Conservation (phyloP, 2,797 vertebrate genomes). For the Thalassophryne amazonica region DNA sequence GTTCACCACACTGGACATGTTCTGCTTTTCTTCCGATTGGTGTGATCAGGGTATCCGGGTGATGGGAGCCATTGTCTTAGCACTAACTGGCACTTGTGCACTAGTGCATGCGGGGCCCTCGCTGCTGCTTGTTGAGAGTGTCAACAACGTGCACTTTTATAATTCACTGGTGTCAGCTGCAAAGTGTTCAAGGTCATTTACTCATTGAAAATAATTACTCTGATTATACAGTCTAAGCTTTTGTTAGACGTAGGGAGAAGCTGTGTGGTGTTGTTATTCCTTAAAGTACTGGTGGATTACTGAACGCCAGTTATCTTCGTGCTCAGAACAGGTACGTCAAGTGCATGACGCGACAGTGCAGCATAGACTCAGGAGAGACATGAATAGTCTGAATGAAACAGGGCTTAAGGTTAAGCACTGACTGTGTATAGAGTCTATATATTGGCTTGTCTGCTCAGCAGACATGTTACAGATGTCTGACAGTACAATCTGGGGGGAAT, state of each 20-base stretch:
- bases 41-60: slow-evolving; percentile 25
- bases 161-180: slow-evolving; percentile 63
- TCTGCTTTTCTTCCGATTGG: slow-evolving; percentile 7
- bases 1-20: slow-evolving; percentile 11
- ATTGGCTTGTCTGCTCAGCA: slow-evolving; percentile 25
- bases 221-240: slow-evolving; percentile 31
- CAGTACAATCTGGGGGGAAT: slow-evolving; percentile 54
- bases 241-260: slow-evolving; percentile 16
- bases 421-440: slow-evolving; percentile 13
- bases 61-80: slow-evolving; percentile 46
- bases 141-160: slow-evolving; percentile 71
- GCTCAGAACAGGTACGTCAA: slow-evolving; percentile 11
- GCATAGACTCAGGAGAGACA: slow-evolving; percentile 6
- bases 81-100: slow-evolving; percentile 74
- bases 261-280: slow-evolving; percentile 13
- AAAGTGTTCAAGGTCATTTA: slow-evolving; percentile 70
- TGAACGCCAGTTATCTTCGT: slow-evolving; percentile 1
- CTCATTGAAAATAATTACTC: slow-evolving; percentile 34
- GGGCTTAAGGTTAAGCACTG: slow-evolving; percentile 23
- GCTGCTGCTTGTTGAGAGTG: slow-evolving; percentile 76
- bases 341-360: slow-evolving; percentile 1
- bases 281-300: slow-evolving; percentile 32
- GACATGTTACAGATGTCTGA: slow-evolving; percentile 40
- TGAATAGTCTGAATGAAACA: slow-evolving; percentile 14
- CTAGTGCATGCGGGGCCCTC: slow-evolving; percentile 74